These are phyloP conservation scores for Odontothrips loti DNA, from an alignment of 2,888 invertebrate species.

Conservation along the genomic window DNA sequence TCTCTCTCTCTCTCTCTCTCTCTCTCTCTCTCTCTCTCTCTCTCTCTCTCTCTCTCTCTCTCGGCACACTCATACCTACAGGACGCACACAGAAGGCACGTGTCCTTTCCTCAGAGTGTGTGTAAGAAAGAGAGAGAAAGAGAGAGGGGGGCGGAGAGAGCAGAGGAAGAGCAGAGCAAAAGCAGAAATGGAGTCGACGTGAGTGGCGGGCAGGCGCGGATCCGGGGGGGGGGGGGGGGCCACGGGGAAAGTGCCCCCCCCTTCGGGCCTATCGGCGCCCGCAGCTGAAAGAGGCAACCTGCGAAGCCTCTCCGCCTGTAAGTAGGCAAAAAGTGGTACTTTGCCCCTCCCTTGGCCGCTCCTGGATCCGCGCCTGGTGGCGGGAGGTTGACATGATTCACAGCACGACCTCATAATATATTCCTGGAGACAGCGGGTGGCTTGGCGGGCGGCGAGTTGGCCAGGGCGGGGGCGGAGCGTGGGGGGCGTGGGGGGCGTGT, in stretches of 20 bases:
- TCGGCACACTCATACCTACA: not conserved
- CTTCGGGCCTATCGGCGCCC: no score
- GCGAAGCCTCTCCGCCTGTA: no score
- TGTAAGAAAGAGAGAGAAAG: no score
- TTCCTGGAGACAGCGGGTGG: conserved; percentile 22
- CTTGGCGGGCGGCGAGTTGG: not conserved
- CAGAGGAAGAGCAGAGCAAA: not conserved
- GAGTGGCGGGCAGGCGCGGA: no score
- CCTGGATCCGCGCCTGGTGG: no score
- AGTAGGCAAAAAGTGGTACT: no score
- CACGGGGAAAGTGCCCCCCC: no score
- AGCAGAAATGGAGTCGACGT: conserved; percentile 14
- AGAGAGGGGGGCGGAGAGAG: no score
- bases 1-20: no score
- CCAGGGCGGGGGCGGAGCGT: not conserved
- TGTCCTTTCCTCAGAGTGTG: not conserved
- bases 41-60: not conserved
- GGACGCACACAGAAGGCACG: not conserved
- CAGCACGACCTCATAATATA: conserved; percentile 23
- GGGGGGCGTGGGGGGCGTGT: not conserved
- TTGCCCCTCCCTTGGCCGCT: no score
- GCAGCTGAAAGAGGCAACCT: no score
- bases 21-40: not conserved
- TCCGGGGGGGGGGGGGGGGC: no score
- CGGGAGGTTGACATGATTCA: conserved; percentile 22